Base-by-base conservation (phyloP, 2,113 vertebrate species). In the Elgaria multicarinata region DNA sequence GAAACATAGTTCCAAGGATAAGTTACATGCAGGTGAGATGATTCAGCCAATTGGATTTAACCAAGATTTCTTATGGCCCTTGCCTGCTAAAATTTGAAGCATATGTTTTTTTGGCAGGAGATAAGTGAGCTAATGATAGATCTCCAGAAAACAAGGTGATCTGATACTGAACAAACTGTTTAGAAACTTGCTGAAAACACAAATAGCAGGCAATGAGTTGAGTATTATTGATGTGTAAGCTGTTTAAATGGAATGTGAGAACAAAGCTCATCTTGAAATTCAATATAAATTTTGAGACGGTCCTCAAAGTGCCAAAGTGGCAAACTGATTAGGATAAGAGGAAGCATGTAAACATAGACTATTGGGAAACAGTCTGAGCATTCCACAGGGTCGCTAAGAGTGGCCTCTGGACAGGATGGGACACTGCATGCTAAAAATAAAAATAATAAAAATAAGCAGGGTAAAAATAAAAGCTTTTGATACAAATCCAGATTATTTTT, bases 181-280 rank as follows among this genome's bases (percentile, higher is more conserved):
- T 89, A 94, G 89, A 66, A 94, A 89, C 64, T 92, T 94, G 55
- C 84, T 93, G 91, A 93, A 94, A 95, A 86, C 91, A 89, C 0
- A n/a, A 93, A 94, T 92, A 92, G 90, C 58, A 86, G 53, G 2
- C 76, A 94, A 39, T 86, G 39, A 94, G 71, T 74, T 86, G 39
- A 94, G 86, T 89, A 93, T 64, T 85, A 28, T 91, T 90, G 78
- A 95, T 90, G 64, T 94, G 67, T 84, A 94, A 85, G 85, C 76
- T 90, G 89, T 79, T 83, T 78, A 80, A 67, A 6, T 95, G 83
- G 26, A 90, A 94, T 85, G 87, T 91, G 86, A 93, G 50, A 92
- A 85, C 0, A 67, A 85, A 0, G 6, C 93, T 92, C 88, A 88
- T 79, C 72, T 33, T 94, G 89, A 91, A 92, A 95, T 90, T 89